Conservation (phyloP, 1,140 invertebrate species). For the Oscheius sp. region DNA sequence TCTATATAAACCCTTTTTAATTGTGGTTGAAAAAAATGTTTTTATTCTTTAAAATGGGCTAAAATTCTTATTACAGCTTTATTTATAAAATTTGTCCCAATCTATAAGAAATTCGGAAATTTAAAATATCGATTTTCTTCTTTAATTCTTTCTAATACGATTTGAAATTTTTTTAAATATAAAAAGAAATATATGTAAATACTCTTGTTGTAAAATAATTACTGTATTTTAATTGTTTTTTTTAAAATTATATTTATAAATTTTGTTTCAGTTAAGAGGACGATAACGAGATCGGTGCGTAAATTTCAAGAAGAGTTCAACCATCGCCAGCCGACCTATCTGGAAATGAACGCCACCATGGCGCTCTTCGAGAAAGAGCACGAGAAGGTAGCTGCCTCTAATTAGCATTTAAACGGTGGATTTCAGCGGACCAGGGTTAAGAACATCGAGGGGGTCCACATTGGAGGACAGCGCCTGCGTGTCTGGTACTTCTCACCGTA, state of each 20-base stretch:
- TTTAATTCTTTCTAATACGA: no score
- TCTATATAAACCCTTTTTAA: no score
- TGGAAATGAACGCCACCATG: slow-evolving; percentile 13
- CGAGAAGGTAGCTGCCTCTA: slow-evolving; percentile 14
- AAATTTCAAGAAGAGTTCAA: slow-evolving; percentile 12
- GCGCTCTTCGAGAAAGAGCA: slow-evolving; percentile 28
- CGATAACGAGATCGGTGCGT: slow-evolving; percentile 12
- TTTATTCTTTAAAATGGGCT: no score
- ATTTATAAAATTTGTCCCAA: no score
- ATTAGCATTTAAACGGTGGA: neutral
- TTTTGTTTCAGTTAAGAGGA: neutral
- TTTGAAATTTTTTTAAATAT: no score
- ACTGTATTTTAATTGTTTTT: neutral
- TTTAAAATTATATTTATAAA: slow-evolving; percentile 1
- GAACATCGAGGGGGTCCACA: slow-evolving; percentile 10
- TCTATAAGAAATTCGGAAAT: no score
- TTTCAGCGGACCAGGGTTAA: slow-evolving; percentile 34
- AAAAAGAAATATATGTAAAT: no score
- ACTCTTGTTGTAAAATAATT: no score
- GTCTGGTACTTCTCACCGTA: slow-evolving; percentile 61
- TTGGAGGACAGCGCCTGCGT: slow-evolving; percentile 39
- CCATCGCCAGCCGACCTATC: neutral
- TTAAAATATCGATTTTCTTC: no score
- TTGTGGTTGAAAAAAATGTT: no score
- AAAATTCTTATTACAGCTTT: no score